Conservation (phyloP, 2,888 invertebrate species). For the Thelaira solivaga region DNA sequence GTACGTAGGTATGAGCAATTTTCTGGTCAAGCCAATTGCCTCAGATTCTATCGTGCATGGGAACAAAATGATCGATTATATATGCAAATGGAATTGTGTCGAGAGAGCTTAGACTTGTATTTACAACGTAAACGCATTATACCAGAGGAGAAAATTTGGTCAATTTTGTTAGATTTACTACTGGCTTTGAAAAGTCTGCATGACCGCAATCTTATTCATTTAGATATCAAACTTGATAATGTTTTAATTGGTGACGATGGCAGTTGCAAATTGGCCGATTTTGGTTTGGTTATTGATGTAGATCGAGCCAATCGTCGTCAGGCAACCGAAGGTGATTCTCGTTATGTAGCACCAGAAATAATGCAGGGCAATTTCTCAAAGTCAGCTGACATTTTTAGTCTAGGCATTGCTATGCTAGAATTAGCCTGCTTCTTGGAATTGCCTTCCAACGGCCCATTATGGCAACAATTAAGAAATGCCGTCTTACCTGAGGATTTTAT, state of each 20-base stretch:
- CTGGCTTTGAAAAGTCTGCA: slow-evolving; percentile 83
- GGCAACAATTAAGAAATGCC: slow-evolving; percentile 82
- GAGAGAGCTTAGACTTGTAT: slow-evolving; percentile 80
- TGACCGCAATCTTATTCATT: slow-evolving; percentile 82
- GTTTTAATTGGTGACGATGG: slow-evolving; percentile 83
- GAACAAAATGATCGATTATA: slow-evolving; percentile 83
- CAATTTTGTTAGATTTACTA: slow-evolving; percentile 82
- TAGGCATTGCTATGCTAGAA: slow-evolving; percentile 86
- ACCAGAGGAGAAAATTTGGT: slow-evolving; percentile 82
- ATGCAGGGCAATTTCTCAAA: slow-evolving; percentile 82
- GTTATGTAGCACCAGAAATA: slow-evolving; percentile 86
- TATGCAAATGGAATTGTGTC: slow-evolving; percentile 85
- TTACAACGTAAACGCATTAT: slow-evolving; percentile 79
- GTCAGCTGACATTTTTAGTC: slow-evolving; percentile 85
- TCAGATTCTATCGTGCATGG: slow-evolving; percentile 84
- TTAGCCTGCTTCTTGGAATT: slow-evolving; percentile 84
- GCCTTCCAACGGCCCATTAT: slow-evolving; percentile 82
- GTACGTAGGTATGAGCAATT: slow-evolving; percentile 84
- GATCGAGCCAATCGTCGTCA: slow-evolving; percentile 79
- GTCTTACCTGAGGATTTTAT: slow-evolving; percentile 78
- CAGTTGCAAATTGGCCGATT: slow-evolving; percentile 84
- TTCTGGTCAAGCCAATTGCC: slow-evolving; percentile 82
- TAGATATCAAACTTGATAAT: slow-evolving; percentile 88
- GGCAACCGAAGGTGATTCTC: slow-evolving; percentile 85
- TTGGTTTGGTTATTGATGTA: slow-evolving; percentile 84